Percentiles rank a stretch among this genome's conserved stretches.
Conservation (phyloP, 2,113 vertebrate species). For the Cyprinodon variegatus region DNA sequence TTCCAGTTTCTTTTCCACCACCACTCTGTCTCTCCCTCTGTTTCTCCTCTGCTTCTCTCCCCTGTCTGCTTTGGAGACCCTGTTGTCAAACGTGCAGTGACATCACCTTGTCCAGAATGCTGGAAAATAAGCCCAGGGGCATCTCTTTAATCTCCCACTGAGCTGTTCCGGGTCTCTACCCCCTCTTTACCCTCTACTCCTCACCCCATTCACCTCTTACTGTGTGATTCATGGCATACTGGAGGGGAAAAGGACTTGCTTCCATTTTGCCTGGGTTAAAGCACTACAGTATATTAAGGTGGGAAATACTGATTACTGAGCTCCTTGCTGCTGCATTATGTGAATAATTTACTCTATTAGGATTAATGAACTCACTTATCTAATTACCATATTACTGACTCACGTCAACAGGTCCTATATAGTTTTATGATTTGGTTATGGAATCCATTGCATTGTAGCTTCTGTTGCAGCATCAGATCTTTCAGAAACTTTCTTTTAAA, state of each 20-base stretch:
- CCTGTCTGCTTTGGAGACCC: conserved; percentile 52
- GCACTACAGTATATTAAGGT: conserved; percentile 12
- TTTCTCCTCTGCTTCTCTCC: background rate
- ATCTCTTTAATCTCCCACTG: conserved; percentile 38
- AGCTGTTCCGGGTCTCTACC: conserved; percentile 13
- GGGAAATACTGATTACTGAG: conserved; percentile 29
- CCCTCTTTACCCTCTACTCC: conserved; percentile 22
- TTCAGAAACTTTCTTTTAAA: conserved; percentile 56
- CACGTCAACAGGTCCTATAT: conserved; percentile 39
- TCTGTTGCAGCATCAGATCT: conserved; percentile 36
- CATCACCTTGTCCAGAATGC: conserved; percentile 66
- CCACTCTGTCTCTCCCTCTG: conserved; percentile 3
- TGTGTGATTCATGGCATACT: conserved; percentile 51
- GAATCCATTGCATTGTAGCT: conserved; percentile 51
- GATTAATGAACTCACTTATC: conserved; percentile 63
- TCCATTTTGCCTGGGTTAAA: conserved; percentile 23
- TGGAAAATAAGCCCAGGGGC: conserved; percentile 54
- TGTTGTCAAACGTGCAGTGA: conserved; percentile 56
- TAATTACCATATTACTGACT: conserved; percentile 59
- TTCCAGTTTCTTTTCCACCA: background rate
- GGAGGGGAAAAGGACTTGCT: conserved; percentile 12
- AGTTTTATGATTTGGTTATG: conserved; percentile 60
- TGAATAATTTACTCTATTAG: conserved; percentile 53
- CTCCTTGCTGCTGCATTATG: conserved; percentile 19
- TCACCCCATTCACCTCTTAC: conserved; percentile 18